Evolutionary conservation across 2,888 invertebrate genomes (phyloP), one percentile per base, ranked within the genome.

Genomic region (Megamerina dolium): DNA sequence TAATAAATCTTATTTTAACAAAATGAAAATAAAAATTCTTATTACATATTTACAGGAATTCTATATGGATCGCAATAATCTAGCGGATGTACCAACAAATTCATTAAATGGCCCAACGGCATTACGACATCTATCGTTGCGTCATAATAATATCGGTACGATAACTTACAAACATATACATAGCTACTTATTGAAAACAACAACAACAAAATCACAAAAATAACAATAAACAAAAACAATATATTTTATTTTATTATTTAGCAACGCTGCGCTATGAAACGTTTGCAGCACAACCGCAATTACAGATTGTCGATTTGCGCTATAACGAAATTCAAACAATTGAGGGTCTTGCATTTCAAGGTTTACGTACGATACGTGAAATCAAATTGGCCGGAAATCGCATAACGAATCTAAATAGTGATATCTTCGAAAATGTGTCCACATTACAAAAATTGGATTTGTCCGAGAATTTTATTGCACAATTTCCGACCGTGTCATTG

Each of bases 401-500:
- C 51, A 76, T 92, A 13, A 78, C 80, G 8, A 82, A 83, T 57
- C 80, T 92, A 60, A 89, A 90, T 68, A 88, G 88, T 65, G 87
- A 89, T 62, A 83, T 87, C 40, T 88, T 91, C 37, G 66, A 70
- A 75, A 82, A 87, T 41, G 79, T 87, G 4, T 79, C 80, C 44
- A 82, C 83, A 56, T 74, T 94, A 48, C 80, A 85, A 57, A 82
- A 82, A 55, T 73, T 95, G 52, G 89, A 92, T 66, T 74, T 95
- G 19, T 87, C 90, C 0, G 83, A 86, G 60, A 94, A 94, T 74
- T 89, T 88, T 64, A 81, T 93, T 42, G 75, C 77, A 2, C 85
- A 86, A 63, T 87, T 90, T 61, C 91, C 91, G 4, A 79, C 81
- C 0, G 81, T 85, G 9, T 85, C 89, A 0, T 66, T 91, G 33